Evolutionary conservation across 2,113 vertebrate species (phyloP), one percentile per base, ranked within the genome.

Genomic region (Solenodon paradoxus): DNA sequence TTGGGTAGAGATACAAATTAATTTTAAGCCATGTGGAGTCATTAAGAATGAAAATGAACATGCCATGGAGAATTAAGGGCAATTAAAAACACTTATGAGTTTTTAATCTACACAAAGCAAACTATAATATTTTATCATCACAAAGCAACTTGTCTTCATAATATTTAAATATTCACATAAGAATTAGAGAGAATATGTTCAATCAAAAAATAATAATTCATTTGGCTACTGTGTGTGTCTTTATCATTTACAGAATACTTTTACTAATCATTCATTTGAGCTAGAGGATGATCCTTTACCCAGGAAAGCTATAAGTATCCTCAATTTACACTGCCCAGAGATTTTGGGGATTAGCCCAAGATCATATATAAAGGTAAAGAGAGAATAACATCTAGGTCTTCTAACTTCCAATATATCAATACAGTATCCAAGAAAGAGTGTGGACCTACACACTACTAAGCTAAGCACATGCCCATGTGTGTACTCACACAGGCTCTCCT

Each of bases 61-160:
- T 45, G 63, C 79, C 64, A 87, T 20, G 35, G 92, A 93, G 83
- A 95, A 92, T 92, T 92, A 91, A 88, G 74, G 77, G 57, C 75
- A 87, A 95, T 92, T 95, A 95, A 97, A 96, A 95, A 92, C 89
- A 97, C 78, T 90, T 93, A 92, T 0, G n/a, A 32, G 82, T 93
- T 94, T 93, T 92, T 94, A 95, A 96, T 94, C 32, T 74, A 40
- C 81, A 57, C 85, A 95, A 92, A 88, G 40, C 24, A 95, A 96
- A 79, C 47, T 78, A 35, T 90, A 96, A 83, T 19, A 93, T 92
- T 96, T 95, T 69, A 95, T 96, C 86, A 93, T 93, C 83, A 81
- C 71, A 92, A 92, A 94, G 69, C 40, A 92, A 95, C 38, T 86
- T 80, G 45, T 64, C 82, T 96, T 91, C 53, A 74, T 87, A 94